Conservation (phyloP, 2,888 invertebrate genomes). For the Hemithea aestivaria region DNA sequence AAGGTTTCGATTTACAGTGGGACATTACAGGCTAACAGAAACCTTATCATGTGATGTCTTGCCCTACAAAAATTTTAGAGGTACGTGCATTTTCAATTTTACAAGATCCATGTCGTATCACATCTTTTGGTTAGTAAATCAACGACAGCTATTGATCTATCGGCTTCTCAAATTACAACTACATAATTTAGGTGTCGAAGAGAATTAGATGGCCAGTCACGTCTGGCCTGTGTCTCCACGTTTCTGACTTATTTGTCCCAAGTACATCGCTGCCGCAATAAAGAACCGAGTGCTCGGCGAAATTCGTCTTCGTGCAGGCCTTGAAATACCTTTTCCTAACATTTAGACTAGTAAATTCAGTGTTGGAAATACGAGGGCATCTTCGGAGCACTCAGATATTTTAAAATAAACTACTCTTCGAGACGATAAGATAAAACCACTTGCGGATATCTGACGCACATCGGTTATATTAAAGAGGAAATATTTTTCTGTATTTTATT, state of each 20-base stretch:
- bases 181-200: constrained; percentile 16
- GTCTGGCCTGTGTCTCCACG: constrained; percentile 16
- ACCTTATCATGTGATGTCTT: too few species aligned
- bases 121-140: too few species aligned
- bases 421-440: constrained; percentile 6
- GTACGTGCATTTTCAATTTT: too few species aligned
- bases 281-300: constrained; percentile 4
- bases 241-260: constrained; percentile 16
- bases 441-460: neutral
- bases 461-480: too few species aligned
- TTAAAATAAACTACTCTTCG: neutral
- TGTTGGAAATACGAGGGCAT: neutral
- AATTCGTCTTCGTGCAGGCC: constrained; percentile 8
- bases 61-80: too few species aligned
- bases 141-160: constrained; percentile 10
- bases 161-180: constrained; percentile 15
- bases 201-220: constrained; percentile 23
- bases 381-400: neutral
- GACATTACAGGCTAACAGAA: too few species aligned
- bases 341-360: too few species aligned
- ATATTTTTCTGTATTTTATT: too few species aligned
- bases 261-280: constrained; percentile 8
- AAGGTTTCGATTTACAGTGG: too few species aligned
- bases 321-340: too few species aligned
- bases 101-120: too few species aligned